Evolutionary conservation across 2,113 vertebrate genomes (phyloP).

Genomic region (Phrynosoma platyrhinos): DNA sequence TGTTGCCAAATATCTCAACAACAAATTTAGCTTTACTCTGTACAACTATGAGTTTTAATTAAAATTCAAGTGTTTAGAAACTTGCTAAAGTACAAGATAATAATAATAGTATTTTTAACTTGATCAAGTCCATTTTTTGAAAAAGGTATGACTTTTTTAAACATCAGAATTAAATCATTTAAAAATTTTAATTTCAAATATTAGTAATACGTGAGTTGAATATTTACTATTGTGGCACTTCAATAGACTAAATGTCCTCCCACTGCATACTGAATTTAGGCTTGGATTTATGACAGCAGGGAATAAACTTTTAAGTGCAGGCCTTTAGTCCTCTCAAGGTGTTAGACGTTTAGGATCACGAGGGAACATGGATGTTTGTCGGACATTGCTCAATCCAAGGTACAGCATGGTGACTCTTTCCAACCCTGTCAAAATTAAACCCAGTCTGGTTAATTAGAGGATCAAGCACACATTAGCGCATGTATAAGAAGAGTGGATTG

Average conservation of each 20-base stretch:
- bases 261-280: slow-evolving; percentile 57
- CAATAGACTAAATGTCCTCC: slow-evolving; percentile 47
- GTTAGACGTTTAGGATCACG: slow-evolving; percentile 97
- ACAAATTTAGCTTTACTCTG: slow-evolving; percentile 49
- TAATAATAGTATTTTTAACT: slow-evolving; percentile 27
- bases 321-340: slow-evolving; percentile 77
- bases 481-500: background rate
- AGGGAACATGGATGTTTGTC: slow-evolving; percentile 98
- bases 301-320: background rate
- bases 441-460: slow-evolving; percentile 11
- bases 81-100: slow-evolving; percentile 57
- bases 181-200: slow-evolving; percentile 69
- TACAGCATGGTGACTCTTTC: slow-evolving; percentile 99
- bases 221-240: slow-evolving; percentile 72
- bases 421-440: slow-evolving; percentile 81
- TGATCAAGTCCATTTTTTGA: slow-evolving; percentile 61
- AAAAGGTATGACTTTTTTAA: slow-evolving; percentile 67
- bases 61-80: slow-evolving; percentile 72
- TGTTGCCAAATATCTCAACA: slow-evolving; percentile 64
- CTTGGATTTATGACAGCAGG: slow-evolving; percentile 51
- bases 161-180: slow-evolving; percentile 58
- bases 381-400: slow-evolving; percentile 94
- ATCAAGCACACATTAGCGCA: background rate
- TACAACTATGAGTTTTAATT: slow-evolving; percentile 56
- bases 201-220: slow-evolving; percentile 59